A percentile compares a stretch with the other conserved stretches of the same genome.
phyloP scores from a whole-genome alignment of 2,888 invertebrate genomes.

The Netelia melanura region DNA sequence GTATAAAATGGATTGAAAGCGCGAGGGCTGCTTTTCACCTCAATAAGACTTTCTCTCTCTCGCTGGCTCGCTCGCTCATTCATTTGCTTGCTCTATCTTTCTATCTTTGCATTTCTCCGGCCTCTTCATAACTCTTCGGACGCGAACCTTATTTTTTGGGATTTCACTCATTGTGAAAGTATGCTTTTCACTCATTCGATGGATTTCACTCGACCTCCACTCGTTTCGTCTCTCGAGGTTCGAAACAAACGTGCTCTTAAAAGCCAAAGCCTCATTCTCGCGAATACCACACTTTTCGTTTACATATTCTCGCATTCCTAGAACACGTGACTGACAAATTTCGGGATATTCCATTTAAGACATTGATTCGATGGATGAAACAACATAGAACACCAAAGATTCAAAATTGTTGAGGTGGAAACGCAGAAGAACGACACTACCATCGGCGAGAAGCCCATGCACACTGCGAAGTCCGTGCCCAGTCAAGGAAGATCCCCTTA shows the following conservation, averaged over 20 bases:
- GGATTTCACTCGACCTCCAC: neutral
- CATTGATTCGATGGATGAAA: neutral
- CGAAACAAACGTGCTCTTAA: too few relatives aligned
- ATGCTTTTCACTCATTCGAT: neutral
- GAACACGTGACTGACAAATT: neutral
- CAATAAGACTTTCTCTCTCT: neutral
- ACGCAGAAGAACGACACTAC: neutral
- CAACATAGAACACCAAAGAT: neutral
- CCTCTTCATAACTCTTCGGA: too few relatives aligned
- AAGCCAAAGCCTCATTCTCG: too few relatives aligned
- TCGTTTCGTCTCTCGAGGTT: neutral
- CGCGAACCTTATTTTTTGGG: too few relatives aligned
- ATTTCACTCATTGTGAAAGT: too few relatives aligned
- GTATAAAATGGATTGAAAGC: neutral
- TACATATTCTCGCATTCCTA: neutral
- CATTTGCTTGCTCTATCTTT: too few relatives aligned
- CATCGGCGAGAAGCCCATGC: neutral
- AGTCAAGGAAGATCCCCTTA: slow-evolving; percentile 12
- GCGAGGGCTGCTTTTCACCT: neutral
- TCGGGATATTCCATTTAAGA: neutral
- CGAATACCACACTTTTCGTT: too few relatives aligned
- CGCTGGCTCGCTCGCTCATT: too few relatives aligned
- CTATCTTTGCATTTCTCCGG: too few relatives aligned
- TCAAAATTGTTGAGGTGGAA: neutral
- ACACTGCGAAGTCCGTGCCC: neutral